Percentiles rank a stretch among this genome's conserved stretches.
These are phyloP conservation scores for Zaprionus africanus DNA, from an alignment of 1,140 invertebrate genomes.

Conservation along the genomic window DNA sequence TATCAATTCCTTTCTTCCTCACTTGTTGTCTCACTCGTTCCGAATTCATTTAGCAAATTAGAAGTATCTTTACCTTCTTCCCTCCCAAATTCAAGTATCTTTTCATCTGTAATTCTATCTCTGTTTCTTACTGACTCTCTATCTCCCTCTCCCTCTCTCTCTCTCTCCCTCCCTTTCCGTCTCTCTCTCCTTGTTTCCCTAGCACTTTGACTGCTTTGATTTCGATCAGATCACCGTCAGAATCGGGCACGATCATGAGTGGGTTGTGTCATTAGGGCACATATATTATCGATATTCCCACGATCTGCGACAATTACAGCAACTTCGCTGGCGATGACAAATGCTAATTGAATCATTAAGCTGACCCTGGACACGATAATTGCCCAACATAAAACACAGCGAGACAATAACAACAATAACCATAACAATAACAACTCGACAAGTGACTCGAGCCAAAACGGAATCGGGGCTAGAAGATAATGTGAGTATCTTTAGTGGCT, in stretches of 20 bases:
- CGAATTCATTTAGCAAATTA: neutral
- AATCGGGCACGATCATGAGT: conserved; percentile 4
- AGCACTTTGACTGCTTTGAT: neutral
- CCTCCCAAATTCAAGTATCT: neutral
- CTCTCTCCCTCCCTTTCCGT: too few species aligned
- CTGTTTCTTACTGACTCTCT: neutral
- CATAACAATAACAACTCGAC: conserved; percentile 31
- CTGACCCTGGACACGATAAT: conserved; percentile 70
- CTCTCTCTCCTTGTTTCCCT: too few species aligned
- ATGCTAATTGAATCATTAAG: conserved; percentile 82
- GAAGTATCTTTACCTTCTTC: neutral
- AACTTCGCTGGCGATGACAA: conserved; percentile 62
- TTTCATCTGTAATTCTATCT: neutral
- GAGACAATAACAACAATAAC: neutral
- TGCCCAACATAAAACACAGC: conserved; percentile 69
- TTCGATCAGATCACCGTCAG: conserved; percentile 14
- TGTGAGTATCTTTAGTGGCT: conserved; percentile 21
- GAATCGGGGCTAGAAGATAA: conserved; percentile 41
- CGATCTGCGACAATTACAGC: conserved; percentile 56
- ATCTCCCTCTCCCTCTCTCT: too few species aligned
- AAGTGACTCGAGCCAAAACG: conserved; percentile 9
- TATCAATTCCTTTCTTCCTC: neutral
- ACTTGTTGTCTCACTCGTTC: conserved; percentile 2
- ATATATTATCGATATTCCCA: conserved; percentile 73
- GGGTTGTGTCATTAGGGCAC: neutral